Conservation (phyloP, 2,113 vertebrate species). For the Sinosuthora webbiana region DNA sequence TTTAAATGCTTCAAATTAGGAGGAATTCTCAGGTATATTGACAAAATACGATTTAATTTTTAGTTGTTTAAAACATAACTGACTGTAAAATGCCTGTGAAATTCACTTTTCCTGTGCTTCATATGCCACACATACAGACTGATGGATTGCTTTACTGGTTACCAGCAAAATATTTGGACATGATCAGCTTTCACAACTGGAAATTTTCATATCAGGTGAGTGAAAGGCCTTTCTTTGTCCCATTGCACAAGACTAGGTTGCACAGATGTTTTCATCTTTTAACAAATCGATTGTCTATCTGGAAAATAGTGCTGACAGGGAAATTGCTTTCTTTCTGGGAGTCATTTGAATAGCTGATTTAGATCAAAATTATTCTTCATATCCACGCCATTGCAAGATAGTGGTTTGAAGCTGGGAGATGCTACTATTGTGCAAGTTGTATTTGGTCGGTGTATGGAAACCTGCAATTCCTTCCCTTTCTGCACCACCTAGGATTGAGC, state of each 20-base stretch:
- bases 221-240: not conserved
- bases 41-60: conserved; percentile 38
- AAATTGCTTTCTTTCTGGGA: not conserved
- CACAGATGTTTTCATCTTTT: not conserved
- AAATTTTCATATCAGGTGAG: not conserved
- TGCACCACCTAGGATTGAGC: not conserved
- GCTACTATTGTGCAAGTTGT: not conserved
- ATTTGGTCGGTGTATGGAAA: not conserved
- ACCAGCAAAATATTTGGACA: conserved; percentile 4
- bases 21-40: conserved; percentile 20
- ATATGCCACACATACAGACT: not conserved
- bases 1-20: not conserved
- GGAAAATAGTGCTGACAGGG: not conserved
- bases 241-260: not conserved
- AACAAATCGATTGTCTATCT: not conserved
- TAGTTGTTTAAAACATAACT: conserved; percentile 28
- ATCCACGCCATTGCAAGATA: not conserved
- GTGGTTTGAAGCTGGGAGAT: not conserved
- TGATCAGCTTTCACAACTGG: conserved; percentile 6
- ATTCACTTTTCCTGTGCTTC: conserved; percentile 32
- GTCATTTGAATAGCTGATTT: not conserved
- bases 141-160: conserved; percentile 30
- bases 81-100: conserved; percentile 10
- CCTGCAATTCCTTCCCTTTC: not conserved
- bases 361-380: not conserved